A percentile compares a stretch with the other conserved stretches of the same genome.
phyloP scores from a whole-genome alignment of 2,888 invertebrate species.

The Melipona beecheii region DNA sequence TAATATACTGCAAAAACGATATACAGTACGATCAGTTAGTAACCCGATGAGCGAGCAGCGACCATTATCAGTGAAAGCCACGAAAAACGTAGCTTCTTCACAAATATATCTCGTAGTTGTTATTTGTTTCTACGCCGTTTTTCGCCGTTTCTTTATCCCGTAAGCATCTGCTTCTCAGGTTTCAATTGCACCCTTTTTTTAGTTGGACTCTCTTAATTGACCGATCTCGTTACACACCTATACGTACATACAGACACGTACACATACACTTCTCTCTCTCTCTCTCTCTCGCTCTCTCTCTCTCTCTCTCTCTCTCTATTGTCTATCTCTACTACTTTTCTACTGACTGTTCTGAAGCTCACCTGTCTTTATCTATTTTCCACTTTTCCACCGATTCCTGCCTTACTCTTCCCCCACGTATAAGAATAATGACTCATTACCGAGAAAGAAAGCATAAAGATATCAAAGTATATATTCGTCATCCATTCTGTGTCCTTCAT shows the following conservation, averaged over 20 bases:
- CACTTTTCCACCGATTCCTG: background rate
- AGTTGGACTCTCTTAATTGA: conserved; percentile 7
- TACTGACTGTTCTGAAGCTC: background rate
- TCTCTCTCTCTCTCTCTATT: background rate
- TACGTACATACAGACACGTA: background rate
- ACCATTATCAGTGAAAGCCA: conserved; percentile 84
- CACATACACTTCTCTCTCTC: background rate
- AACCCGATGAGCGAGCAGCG: conserved; percentile 83
- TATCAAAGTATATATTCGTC: background rate
- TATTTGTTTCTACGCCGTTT: conserved; percentile 55
- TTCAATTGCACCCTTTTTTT: conserved; percentile 31
- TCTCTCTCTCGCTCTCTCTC: background rate
- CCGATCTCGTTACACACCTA: background rate
- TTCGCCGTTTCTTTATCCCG: conserved; percentile 75
- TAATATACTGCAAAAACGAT: conserved; percentile 31
- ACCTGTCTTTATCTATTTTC: background rate
- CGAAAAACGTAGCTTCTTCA: conserved; percentile 68
- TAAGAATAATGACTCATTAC: conserved; percentile 17
- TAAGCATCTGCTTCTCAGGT: conserved; percentile 73
- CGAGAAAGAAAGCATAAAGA: background rate
- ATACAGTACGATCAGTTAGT: conserved; percentile 65
- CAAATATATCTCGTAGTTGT: conserved; percentile 60
- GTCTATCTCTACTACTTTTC: background rate
- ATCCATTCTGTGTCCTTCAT: conserved; percentile 10
- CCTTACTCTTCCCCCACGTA: background rate